phyloP scores from a whole-genome alignment of 2,113 vertebrate species.

The Chascanopsetta lugubris region DNA sequence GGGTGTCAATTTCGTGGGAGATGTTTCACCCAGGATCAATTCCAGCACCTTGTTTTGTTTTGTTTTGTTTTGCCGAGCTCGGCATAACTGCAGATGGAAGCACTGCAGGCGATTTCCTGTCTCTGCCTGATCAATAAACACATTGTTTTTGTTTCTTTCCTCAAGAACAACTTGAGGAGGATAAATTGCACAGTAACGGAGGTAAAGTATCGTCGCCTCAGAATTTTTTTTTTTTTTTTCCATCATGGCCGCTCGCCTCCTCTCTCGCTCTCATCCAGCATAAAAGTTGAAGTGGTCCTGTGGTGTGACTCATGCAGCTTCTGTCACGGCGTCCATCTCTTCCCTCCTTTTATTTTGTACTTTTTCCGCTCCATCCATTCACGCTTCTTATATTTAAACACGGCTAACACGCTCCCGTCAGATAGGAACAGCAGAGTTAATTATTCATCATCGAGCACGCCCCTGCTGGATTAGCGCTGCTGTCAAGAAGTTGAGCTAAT shows the following conservation, averaged over 20 bases:
- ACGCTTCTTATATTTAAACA: conserved; percentile 49
- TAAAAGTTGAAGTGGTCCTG: conserved; percentile 32
- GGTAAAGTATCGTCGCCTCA: conserved; percentile 77
- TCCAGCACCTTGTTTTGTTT: conserved; percentile 16
- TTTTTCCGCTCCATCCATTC: conserved; percentile 39
- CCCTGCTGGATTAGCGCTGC: conserved; percentile 21
- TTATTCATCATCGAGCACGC: conserved; percentile 41
- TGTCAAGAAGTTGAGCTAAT: conserved; percentile 23
- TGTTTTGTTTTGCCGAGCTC: conserved; percentile 38
- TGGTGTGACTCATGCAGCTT: conserved; percentile 69
- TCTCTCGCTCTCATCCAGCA: conserved; percentile 38
- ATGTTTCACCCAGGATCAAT: conserved; percentile 37
- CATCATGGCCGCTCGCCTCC: conserved; percentile 51
- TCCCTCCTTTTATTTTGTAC: conserved; percentile 5
- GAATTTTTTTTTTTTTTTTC: too few species aligned
- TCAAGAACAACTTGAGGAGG: conserved; percentile 85
- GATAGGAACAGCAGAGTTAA: conserved; percentile 27
- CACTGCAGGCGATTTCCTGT: conserved; percentile 35
- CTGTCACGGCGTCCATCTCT: conserved; percentile 26
- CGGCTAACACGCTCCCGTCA: conserved; percentile 26
- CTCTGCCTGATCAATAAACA: conserved; percentile 70
- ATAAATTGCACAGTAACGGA: conserved; percentile 83
- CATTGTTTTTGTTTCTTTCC: conserved; percentile 56
- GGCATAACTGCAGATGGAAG: conserved; percentile 42
- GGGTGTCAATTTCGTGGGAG: conserved; percentile 42